phyloP scores from a whole-genome alignment of 2,797 vertebrate genomes.

The Potorous gilbertii region DNA sequence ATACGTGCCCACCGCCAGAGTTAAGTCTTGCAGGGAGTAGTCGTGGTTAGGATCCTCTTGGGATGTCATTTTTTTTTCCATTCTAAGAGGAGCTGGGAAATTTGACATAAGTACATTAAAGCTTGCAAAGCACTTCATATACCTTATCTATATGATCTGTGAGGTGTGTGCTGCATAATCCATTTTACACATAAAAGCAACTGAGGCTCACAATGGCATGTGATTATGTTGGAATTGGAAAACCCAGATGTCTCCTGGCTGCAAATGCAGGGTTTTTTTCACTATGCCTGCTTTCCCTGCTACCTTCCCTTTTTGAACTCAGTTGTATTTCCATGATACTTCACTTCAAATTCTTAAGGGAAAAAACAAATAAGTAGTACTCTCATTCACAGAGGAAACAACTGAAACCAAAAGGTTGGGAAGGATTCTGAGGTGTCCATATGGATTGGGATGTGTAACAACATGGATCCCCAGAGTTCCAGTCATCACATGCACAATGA shows the following conservation, averaged over 20 bases:
- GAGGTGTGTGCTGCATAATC: background rate
- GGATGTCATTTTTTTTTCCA: slow-evolving; percentile 13
- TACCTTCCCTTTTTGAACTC: background rate
- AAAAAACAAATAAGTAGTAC: background rate
- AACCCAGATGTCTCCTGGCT: background rate
- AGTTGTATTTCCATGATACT: background rate
- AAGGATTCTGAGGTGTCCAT: background rate
- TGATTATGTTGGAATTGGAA: background rate
- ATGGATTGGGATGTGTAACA: background rate
- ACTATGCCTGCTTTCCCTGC: background rate
- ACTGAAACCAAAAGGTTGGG: background rate
- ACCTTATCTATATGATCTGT: background rate
- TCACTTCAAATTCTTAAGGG: slow-evolving; percentile 24
- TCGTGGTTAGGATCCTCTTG: slow-evolving; percentile 4
- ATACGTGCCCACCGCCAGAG: slow-evolving; percentile 21
- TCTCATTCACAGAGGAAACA: background rate
- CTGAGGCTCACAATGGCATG: background rate
- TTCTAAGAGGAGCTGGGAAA: background rate
- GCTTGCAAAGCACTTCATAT: background rate
- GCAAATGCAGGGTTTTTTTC: background rate
- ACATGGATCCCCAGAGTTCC: background rate
- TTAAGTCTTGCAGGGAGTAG: background rate
- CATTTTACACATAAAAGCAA: background rate
- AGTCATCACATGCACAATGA: slow-evolving; percentile 1
- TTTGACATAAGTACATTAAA: background rate